Evolutionary conservation across 1,140 invertebrate genomes (phyloP), one percentile per base, ranked within the genome.

Genomic region (Stegodyphus mimosarum): DNA sequence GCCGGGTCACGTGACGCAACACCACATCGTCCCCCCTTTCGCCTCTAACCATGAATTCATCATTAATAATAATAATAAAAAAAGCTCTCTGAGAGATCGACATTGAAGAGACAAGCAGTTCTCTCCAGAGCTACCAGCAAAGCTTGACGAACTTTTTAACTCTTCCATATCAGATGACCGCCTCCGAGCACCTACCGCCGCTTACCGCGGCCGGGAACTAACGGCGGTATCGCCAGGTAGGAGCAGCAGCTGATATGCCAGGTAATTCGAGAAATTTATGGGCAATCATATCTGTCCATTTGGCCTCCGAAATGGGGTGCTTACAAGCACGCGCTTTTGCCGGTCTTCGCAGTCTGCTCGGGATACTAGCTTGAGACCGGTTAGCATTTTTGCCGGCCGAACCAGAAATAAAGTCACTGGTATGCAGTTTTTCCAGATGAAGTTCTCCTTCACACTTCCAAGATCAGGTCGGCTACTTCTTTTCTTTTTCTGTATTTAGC

Each of bases 231-330:
- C 71, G 5, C 17, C 48, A 79, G 76, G 80, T 76, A 60, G 74
- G 53, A 76, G 74, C 74, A 63, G 6, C 81, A 84, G 81, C 81
- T 84, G 81, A 84, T 84, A 84, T 84, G 81, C 81, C 81, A 84
- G 81, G 81, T 84, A 84, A 84, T 84, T 84, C 81, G 64, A 84
- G 81, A 84, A 84, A 84, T 84, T 84, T 84, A 84, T 84, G 81
- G 81, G 66, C 80, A 72, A 83, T 83, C 80, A 66, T 83, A 83
- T 76, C 81, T 67, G 81, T 84, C 81, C 73, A 75, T 84, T 75
- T 71, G 71, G 64, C 18, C 48, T 17, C 64, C 49, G 60, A 75
- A 75, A 69, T 84, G 81, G 63, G 72, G 64, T 84, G 73, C 48
- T 52, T 67, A 52, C 77, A 52, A 13, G 55, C 69, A 81, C 71